These are phyloP conservation scores for Acleris sparsana DNA, from an alignment of 2,888 invertebrate genomes.

Conservation along the genomic window DNA sequence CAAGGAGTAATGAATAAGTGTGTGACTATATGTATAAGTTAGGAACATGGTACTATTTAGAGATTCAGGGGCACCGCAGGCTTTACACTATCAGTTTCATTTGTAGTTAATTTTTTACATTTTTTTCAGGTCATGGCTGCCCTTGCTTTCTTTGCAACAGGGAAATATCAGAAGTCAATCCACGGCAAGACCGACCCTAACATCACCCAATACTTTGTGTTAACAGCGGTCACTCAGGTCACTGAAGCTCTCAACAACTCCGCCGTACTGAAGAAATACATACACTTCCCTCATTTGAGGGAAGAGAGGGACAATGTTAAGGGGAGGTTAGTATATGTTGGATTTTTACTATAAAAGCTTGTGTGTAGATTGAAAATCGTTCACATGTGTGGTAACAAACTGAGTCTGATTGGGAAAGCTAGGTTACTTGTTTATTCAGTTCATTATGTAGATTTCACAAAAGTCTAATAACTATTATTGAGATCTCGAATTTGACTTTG, in stretches of 20 bases:
- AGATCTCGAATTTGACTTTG: no score
- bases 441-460: not conserved
- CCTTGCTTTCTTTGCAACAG: conserved; percentile 71
- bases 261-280: conserved; percentile 70
- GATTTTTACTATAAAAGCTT: no score
- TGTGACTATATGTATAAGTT: no score
- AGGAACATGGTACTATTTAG: no score
- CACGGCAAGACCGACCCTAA: conserved; percentile 68
- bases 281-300: conserved; percentile 74
- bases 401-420: not conserved
- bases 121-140: conserved; percentile 70
- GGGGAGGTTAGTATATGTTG: conserved; percentile 55
- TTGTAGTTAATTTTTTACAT: no score
- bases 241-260: conserved; percentile 74
- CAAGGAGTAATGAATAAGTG: no score
- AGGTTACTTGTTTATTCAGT: not conserved
- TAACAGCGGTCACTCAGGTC: conserved; percentile 68
- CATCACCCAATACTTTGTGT: conserved; percentile 71
- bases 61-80: no score
- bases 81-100: no score
- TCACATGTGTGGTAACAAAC: no score
- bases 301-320: conserved; percentile 70
- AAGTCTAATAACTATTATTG: no score
- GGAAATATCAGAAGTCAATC: conserved; percentile 72
- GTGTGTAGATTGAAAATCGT: no score